Evolutionary conservation across 2,888 invertebrate genomes (phyloP), one percentile per base, ranked within the genome.

Genomic region (Unio pictorum): DNA sequence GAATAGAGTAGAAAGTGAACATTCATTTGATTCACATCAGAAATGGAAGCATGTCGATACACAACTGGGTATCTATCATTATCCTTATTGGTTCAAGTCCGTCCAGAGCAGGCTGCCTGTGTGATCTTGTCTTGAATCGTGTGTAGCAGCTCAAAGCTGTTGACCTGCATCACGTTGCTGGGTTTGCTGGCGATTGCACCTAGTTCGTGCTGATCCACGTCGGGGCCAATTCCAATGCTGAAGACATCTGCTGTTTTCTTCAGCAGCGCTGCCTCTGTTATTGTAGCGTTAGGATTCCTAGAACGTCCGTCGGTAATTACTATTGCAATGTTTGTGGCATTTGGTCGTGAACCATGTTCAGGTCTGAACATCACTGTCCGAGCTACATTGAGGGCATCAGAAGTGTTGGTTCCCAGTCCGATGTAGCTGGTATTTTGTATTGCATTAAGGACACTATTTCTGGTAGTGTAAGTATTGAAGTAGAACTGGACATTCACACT

Each of bases 251-350:
- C 77, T 8, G 54, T 34, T 1, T 58, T 55, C 23, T 79, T 76
- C 15, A 81, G 67, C 1, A 60, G 62, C 1, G 65, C 28, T 15
- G 81, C 79, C 30, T 79, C 78, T 15, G 59, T 30, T 26, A 69
- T 68, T 15, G 81, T 81, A 3, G 55, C 62, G 23, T 68, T 67
- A 30, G 75, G 74, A 58, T 76, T 69, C 55, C 71, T 71, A 5
- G 81, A 81, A 11, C 75, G 71, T 23, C 81, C 81, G 45, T 81
- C 78, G 2, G 81, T 79, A 18, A 89, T 85, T 0, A 80, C 75
- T 54, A 83, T 77, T 1, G 74, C 81, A 65, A 71, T 87, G 79
- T 74, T 81, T 55, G 74, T 61, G 2, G 78, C 71, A 66, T 75
- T 74, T 34, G 57, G 8, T 5, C 81, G 66, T 0, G 66, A 76